Evolutionary conservation across 2,113 vertebrate species (phyloP), one percentile per base, ranked within the genome.

Genomic region (Amazona guildingii): DNA sequence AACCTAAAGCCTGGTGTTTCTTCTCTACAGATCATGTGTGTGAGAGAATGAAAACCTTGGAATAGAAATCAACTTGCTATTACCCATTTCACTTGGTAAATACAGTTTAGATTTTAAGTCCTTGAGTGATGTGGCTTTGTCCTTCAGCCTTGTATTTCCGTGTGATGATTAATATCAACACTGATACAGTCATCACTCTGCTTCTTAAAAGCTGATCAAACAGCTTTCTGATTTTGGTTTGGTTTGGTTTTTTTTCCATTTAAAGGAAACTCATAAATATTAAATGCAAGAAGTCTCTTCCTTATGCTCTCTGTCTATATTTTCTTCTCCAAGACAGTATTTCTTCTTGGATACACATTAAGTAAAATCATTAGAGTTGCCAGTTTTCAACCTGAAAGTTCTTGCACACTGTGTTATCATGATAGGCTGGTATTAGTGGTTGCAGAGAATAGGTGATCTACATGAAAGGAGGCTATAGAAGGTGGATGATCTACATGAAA

Each of bases 171-270:
- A 64, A 29, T 13, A 48, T 20, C 10, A n/a, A 19, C 20, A 41
- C 6, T 31, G 19, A 48, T 25, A 17, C 7, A 41, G 8, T n/a
- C n/a, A 51, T 49, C 31, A 25, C 17, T 64, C 5, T 73, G 9
- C 20, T 37, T 70, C 75, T 74, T 51, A 51, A 74, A 74, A 43
- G 13, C 6, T 37, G 57, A 74, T 66, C 3, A 31, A 70, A 72
- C 15, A 20, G 18, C 2, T 13, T 18, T 39, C 31, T 24, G 10
- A 18, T 17, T 41, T 28, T 63, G 25, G 61, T 39, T 63, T 63
- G 8, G 2, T 13, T 41, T 48, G 59, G 0, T 1, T 19, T 29
- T 24, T 55, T 73, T 11, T 2, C 5, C 7, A 1, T 14, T 81
- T 41, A 15, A 66, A 29, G 68, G 13, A 73, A 66, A 31, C 55